phyloP scores from a whole-genome alignment of 2,113 vertebrate genomes.

The Stercorarius parasiticus region DNA sequence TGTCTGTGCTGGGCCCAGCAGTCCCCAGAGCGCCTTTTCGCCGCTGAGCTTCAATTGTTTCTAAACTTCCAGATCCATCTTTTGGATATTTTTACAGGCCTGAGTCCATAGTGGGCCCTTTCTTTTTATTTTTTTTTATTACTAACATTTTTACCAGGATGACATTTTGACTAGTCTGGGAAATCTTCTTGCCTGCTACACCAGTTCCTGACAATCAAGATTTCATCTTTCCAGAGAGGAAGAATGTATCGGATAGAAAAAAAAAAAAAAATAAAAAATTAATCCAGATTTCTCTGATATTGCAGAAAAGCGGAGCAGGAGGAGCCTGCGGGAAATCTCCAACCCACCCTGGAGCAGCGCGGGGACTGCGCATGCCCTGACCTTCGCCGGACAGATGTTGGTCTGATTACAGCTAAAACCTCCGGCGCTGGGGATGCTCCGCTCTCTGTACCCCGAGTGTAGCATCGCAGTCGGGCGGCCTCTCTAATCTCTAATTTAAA shows the following conservation, averaged over 20 bases:
- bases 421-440: neutral
- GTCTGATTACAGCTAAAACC: neutral
- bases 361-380: neutral
- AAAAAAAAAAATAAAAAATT: neutral
- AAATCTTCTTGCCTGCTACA: neutral
- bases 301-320: neutral
- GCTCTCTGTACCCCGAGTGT: neutral
- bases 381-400: neutral
- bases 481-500: conserved; percentile 11
- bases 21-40: fast-evolving
- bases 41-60: neutral
- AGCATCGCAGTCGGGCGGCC: neutral
- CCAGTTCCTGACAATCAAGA: neutral
- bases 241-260: neutral
- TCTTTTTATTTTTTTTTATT: conserved; percentile 17
- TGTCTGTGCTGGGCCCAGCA: neutral
- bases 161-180: conserved; percentile 25
- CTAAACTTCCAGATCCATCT: conserved; percentile 15
- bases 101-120: neutral
- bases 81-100: conserved; percentile 27
- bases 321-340: neutral
- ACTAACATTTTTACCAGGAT: neutral
- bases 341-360: neutral
- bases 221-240: conserved; percentile 17
- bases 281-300: neutral